Evolutionary conservation across 2,888 invertebrate genomes (phyloP), one percentile per base, ranked within the genome.

Genomic region (Euspilapteryx auroguttella): DNA sequence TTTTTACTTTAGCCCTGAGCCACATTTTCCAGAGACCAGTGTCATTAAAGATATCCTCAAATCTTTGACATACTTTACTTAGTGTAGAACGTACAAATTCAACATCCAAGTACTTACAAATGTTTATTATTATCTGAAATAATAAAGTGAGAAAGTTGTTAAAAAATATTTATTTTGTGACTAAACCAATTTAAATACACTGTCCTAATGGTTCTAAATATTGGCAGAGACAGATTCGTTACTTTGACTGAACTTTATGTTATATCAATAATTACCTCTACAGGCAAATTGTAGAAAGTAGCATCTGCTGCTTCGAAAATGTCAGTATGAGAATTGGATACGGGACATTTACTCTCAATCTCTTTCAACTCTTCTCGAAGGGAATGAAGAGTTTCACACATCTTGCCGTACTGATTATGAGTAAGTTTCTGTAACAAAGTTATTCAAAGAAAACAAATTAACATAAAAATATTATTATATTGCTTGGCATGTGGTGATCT

Each of bases 41-140:
- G 53, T 81, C 81, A 27, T 64, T 62, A 38, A 82, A 51, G 40
- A 82, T 80, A 32, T 66, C 55, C 38, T 78, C 55, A 44, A 82
- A 79, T 37, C 79, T 58, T 42, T 63, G 76, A 47, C 81, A 82
- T 4, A 79, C 80, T 44, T 66, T 59, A 31, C 78, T 66, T 29
- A 82, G 47, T 12, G 69, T 68, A 26, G 73, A 54, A 42, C 76
- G 76, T 34, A 82, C 50, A 39, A 78, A 77, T 38, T 71, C 58
- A 34, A 79, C 78, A 49, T 81, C 79, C 44, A 82, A 39, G 42
- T 69, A 80, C 15, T 80, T 78, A 42, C 80, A 81, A 47, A 82
- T 81, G 48, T 81, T 78, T 34, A 82, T 56, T 38, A 82, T 69
- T 39, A 82, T 76, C 80, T 81, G 61, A 29, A 73, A 76, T 28